phyloP scores from a whole-genome alignment of 2,888 invertebrate genomes.

The Eretmocerus hayati region DNA sequence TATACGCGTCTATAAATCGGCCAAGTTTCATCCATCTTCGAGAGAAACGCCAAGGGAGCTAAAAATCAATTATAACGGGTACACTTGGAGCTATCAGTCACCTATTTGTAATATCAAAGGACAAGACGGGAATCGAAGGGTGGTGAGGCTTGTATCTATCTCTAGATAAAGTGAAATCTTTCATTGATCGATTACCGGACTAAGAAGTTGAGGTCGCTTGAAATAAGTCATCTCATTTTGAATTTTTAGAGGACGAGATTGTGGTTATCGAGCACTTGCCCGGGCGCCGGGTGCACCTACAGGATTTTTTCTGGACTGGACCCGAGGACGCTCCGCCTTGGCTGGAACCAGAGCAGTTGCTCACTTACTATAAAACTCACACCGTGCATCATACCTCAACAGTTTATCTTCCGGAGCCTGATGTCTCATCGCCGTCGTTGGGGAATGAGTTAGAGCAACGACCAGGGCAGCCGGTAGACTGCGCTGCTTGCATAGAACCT shows the following conservation, averaged over 20 bases:
- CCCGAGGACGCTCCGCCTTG: conserved; percentile 72
- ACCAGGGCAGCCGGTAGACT: conserved; percentile 25
- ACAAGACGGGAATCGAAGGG: no score
- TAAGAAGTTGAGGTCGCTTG: no score
- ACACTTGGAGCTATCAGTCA: no score
- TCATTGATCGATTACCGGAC: no score
- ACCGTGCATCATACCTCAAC: conserved; percentile 41
- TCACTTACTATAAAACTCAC: conserved; percentile 40
- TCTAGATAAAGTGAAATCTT: no score
- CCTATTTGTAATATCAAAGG: no score
- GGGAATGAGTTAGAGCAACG: conserved; percentile 6
- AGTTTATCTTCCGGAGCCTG: conserved; percentile 34
- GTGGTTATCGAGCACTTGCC: conserved; percentile 43
- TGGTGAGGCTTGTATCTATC: no score
- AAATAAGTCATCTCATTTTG: no score
- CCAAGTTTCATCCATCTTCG: no score
- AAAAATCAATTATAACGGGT: no score
- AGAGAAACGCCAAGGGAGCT: no score
- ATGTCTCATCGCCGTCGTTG: neutral
- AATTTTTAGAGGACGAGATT: conserved; percentile 40
- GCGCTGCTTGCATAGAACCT: conserved; percentile 39
- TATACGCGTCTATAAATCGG: no score
- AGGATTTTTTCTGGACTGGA: conserved; percentile 87
- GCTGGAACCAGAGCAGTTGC: conserved; percentile 49
- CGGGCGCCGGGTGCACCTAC: conserved; percentile 52